Conservation (phyloP, 2,797 vertebrate species). For the Tapirus indicus region DNA sequence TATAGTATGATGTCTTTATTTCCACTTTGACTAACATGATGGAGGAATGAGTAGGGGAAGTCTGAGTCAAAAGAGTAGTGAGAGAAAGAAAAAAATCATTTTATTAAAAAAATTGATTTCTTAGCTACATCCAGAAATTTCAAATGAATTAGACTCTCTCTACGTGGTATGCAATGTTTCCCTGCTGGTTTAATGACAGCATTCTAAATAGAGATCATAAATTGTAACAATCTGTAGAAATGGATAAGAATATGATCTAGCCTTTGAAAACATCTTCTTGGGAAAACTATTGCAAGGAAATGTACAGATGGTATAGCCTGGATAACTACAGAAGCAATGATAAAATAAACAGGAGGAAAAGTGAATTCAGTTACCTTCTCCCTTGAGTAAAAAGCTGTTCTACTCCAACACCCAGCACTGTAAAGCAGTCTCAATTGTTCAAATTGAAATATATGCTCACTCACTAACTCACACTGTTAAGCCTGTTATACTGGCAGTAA, state of each 20-base stretch:
- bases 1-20: neutral
- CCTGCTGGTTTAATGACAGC: neutral
- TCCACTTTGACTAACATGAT: neutral
- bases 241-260: neutral
- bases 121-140: neutral
- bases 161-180: neutral
- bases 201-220: neutral
- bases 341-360: slow-evolving; percentile 18
- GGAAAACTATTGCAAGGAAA: slow-evolving; percentile 32
- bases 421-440: slow-evolving; percentile 31
- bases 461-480: neutral
- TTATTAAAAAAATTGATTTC: neutral
- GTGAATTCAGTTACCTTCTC: neutral
- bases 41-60: neutral
- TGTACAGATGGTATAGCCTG: neutral
- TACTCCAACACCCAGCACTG: neutral
- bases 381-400: slow-evolving; percentile 34
- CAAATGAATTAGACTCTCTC: neutral
- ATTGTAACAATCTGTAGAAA: slow-evolving; percentile 48
- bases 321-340: neutral
- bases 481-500: slow-evolving; percentile 13
- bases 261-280: slow-evolving; percentile 1
- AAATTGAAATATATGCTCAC: neutral
- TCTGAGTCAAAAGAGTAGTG: neutral
- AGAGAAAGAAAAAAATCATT: neutral